phyloP scores from a whole-genome alignment of 1,140 invertebrate species.

The Daktulosphaira vitifoliae region DNA sequence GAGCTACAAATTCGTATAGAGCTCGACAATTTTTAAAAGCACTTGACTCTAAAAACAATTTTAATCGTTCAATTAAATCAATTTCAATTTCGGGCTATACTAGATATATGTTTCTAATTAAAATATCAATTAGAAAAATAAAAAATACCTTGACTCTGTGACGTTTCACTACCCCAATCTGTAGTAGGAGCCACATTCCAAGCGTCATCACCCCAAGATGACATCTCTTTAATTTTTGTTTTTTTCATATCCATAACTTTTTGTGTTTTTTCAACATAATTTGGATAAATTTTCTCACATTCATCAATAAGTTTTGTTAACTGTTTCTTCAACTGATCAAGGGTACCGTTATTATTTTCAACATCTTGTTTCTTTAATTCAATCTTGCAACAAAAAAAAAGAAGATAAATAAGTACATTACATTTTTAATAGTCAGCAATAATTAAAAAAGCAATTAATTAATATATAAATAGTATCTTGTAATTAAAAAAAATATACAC shows the following conservation, averaged over 20 bases:
- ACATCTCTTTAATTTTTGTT: constrained; percentile 26
- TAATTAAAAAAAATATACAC: too few relatives aligned
- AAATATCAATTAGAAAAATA: too few relatives aligned
- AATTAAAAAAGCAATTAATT: too few relatives aligned
- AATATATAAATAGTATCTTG: not conserved
- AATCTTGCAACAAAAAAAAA: constrained; percentile 33
- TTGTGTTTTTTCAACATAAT: constrained; percentile 51
- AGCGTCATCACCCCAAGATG: constrained; percentile 37
- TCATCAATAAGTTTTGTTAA: constrained; percentile 51
- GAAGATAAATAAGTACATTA: constrained; percentile 17
- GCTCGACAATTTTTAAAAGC: constrained; percentile 63
- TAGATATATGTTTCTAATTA: too few relatives aligned
- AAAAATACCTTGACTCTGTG: too few relatives aligned
- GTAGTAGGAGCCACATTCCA: constrained; percentile 43
- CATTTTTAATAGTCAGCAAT: not conserved
- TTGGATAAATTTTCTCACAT: constrained; percentile 52
- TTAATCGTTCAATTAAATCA: not conserved
- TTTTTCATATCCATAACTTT: constrained; percentile 41
- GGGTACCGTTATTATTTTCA: constrained; percentile 56
- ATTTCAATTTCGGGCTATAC: too few relatives aligned
- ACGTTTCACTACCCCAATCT: too few relatives aligned
- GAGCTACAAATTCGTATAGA: constrained; percentile 85
- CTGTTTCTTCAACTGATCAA: constrained; percentile 58
- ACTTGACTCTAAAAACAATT: constrained; percentile 39
- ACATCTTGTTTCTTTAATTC: constrained; percentile 32